A percentile compares a stretch with the other conserved stretches of the same genome.
Conservation (phyloP, 1,140 invertebrate genomes). For the Proales similis region DNA sequence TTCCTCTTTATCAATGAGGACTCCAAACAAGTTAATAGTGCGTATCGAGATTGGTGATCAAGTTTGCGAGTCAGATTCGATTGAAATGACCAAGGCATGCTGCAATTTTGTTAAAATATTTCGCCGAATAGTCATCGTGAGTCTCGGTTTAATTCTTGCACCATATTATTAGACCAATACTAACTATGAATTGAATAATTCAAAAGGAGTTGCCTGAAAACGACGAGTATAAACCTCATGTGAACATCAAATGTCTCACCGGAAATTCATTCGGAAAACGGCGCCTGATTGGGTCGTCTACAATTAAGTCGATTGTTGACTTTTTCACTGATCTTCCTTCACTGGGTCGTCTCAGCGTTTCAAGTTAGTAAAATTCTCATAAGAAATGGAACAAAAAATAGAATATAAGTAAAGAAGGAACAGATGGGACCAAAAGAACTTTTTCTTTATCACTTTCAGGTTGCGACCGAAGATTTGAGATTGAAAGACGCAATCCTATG, state of each 20-base stretch:
- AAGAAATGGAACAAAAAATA: too few species aligned
- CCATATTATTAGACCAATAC: too few species aligned
- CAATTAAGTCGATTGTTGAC: slow-evolving; percentile 22
- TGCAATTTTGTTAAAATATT: too few species aligned
- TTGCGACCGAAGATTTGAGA: background rate
- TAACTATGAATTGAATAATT: background rate
- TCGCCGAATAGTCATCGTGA: too few species aligned
- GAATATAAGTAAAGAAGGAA: slow-evolving; percentile 14
- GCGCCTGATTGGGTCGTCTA: slow-evolving; percentile 20
- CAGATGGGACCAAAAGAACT: slow-evolving; percentile 1
- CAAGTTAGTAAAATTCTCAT: too few species aligned
- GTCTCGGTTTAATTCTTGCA: too few species aligned
- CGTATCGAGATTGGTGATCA: slow-evolving; percentile 20
- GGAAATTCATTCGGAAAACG: slow-evolving; percentile 36
- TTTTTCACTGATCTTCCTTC: slow-evolving; percentile 7
- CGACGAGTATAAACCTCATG: slow-evolving; percentile 32
- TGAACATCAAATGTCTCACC: slow-evolving; percentile 26
- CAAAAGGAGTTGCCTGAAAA: slow-evolving; percentile 2
- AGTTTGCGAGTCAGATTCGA: slow-evolving; percentile 11
- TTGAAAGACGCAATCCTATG: too few species aligned
- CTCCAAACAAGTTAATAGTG: slow-evolving; percentile 19
- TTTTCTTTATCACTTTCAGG: background rate
- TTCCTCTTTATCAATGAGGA: too few species aligned
- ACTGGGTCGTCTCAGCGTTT: too few species aligned
- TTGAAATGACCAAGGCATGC: slow-evolving; percentile 19